phyloP scores from a whole-genome alignment of 2,113 vertebrate genomes.

The Bufo bufo region DNA sequence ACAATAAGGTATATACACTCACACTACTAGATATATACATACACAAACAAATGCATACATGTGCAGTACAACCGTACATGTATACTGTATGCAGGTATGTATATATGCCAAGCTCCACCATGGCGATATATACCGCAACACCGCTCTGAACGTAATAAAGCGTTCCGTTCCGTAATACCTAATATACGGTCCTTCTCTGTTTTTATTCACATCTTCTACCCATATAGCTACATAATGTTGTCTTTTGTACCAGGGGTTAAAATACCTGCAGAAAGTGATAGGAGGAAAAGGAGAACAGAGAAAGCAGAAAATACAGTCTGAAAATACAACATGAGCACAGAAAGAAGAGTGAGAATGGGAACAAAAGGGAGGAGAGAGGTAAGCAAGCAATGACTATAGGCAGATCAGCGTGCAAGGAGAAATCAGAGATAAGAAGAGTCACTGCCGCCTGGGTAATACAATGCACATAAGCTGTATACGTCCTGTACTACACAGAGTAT shows the following conservation, averaged over 20 bases:
- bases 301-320: conserved; percentile 90
- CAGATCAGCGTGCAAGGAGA: neutral
- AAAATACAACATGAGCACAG: conserved; percentile 90
- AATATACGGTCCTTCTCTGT: conserved; percentile 97
- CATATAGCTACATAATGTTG: conserved; percentile 99
- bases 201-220: conserved; percentile 99
- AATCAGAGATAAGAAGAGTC: neutral
- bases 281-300: conserved; percentile 80
- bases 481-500: neutral
- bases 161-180: conserved; percentile 92
- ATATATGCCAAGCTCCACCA: conserved; percentile 64
- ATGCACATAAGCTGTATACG: neutral
- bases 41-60: neutral
- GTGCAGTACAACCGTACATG: neutral
- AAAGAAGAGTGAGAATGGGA: conserved; percentile 55
- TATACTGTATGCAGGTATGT: conserved; percentile 36
- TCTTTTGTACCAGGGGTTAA: conserved; percentile 99
- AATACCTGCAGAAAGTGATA: conserved; percentile 97
- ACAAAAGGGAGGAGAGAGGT: conserved; percentile 62
- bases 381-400: neutral
- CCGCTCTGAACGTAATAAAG: conserved; percentile 73
- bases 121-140: conserved; percentile 73
- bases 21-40: conserved; percentile 34
- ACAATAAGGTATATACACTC: conserved; percentile 6
- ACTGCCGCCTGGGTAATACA: neutral